These are phyloP conservation scores for Thalassaphorura encarpata DNA, from an alignment of 1,140 invertebrate genomes.

Conservation along the genomic window DNA sequence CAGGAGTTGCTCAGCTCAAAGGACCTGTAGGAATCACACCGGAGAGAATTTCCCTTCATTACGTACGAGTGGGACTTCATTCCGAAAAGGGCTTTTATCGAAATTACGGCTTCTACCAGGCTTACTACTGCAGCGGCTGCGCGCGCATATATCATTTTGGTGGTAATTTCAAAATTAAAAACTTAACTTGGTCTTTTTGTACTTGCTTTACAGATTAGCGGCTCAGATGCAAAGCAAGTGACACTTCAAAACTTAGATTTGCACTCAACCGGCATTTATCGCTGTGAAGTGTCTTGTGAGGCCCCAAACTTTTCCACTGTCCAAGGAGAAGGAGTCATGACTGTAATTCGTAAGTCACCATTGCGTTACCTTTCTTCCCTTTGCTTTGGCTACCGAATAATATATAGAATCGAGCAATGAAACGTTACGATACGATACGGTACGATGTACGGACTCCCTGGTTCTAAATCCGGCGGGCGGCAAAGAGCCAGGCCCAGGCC, in stretches of 20 bases:
- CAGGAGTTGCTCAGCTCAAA: too few species aligned
- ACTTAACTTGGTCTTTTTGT: neutral
- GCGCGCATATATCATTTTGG: neutral
- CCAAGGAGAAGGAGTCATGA: conserved; percentile 25
- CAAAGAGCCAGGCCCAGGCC: too few species aligned
- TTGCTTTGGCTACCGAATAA: neutral
- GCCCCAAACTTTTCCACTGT: conserved; percentile 26
- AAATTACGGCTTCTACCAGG: too few species aligned
- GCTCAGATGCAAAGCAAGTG: conserved; percentile 25
- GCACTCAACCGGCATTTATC: conserved; percentile 30
- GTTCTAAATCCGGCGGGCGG: too few species aligned
- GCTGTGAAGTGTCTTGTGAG: conserved; percentile 31
- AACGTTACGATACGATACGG: too few species aligned
- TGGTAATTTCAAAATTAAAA: too few species aligned
- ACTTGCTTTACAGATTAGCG: conserved; percentile 9
- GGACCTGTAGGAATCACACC: too few species aligned
- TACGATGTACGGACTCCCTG: too few species aligned
- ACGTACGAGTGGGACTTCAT: conserved; percentile 1
- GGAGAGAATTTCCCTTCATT: conserved; percentile 7
- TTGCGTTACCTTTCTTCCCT: neutral
- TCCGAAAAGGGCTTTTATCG: too few species aligned
- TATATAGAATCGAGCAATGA: too few species aligned
- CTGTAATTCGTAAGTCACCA: conserved; percentile 30
- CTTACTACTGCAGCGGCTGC: neutral
- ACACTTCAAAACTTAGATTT: conserved; percentile 21